These are phyloP conservation scores for Eulemur coronatus DNA, from an alignment of 2,797 vertebrate species.

Conservation along the genomic window DNA sequence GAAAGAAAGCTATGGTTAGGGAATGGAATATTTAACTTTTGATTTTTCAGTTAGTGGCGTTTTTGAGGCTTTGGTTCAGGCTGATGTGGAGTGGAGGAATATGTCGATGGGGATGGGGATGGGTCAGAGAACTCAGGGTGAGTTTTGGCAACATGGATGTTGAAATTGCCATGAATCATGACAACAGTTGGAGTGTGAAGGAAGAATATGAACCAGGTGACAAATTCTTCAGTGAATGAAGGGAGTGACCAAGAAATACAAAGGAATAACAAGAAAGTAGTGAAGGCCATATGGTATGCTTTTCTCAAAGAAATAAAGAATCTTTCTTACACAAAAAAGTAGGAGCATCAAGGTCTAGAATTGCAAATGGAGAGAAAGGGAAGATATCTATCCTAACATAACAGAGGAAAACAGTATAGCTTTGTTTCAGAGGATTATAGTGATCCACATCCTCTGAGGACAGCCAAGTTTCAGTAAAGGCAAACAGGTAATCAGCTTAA, in stretches of 20 bases:
- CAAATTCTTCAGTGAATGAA: background rate
- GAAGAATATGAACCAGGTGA: background rate
- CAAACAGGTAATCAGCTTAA: background rate
- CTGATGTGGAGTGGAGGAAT: background rate
- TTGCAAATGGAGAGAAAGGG: background rate
- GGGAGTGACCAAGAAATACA: background rate
- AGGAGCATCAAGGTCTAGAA: background rate
- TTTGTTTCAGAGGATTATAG: background rate
- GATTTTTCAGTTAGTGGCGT: background rate
- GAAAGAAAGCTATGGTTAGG: background rate
- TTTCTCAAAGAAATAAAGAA: background rate
- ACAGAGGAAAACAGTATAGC: background rate
- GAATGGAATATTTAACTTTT: background rate
- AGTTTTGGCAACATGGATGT: background rate
- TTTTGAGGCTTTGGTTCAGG: background rate
- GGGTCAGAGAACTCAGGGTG: background rate
- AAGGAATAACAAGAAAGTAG: background rate
- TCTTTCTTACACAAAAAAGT: background rate
- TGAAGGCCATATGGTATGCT: background rate
- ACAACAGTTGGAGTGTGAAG: background rate
- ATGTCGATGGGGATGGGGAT: background rate
- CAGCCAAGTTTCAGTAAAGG: background rate
- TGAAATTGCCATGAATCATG: conserved; percentile 9
- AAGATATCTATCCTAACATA: background rate
- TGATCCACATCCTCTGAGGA: background rate